Evolutionary conservation across 2,888 invertebrate species (phyloP).

Genomic region (Drosophila infuscata): DNA sequence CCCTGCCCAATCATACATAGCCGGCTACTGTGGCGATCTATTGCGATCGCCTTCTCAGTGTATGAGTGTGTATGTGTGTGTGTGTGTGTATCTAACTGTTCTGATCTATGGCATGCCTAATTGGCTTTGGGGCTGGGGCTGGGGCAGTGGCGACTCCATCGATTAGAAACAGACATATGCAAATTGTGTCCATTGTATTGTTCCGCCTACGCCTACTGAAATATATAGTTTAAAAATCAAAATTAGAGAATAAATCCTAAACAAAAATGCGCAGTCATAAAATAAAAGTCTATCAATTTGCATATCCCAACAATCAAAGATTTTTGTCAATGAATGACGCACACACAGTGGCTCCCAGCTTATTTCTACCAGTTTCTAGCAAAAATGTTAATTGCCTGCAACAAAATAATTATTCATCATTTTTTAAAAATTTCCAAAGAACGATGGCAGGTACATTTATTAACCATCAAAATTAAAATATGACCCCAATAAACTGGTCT

Average conservation of each 20-base stretch:
- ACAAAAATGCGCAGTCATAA: neutral
- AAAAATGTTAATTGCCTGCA: no score
- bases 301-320: conserved; percentile 56
- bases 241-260: conserved; percentile 12
- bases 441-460: no score
- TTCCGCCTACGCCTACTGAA: conserved; percentile 68
- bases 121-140: conserved; percentile 54
- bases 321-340: conserved; percentile 52
- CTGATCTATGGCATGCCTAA: conserved; percentile 75
- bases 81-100: conserved; percentile 48
- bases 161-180: conserved; percentile 43
- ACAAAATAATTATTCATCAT: no score
- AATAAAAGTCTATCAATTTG: conserved; percentile 40
- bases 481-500: no score
- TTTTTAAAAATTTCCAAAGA: no score
- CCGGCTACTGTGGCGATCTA: conserved; percentile 45
- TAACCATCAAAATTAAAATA: no score
- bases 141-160: conserved; percentile 16
- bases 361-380: no score
- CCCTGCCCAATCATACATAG: conserved; percentile 2
- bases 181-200: conserved; percentile 75
- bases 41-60: conserved; percentile 19
- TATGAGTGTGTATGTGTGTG: conserved; percentile 31
- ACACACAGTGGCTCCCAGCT: neutral
- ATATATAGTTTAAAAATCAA: conserved; percentile 27